These are phyloP conservation scores for Gorilla gorilla DNA, from an alignment of 2,113 vertebrate genomes.

Conservation along the genomic window DNA sequence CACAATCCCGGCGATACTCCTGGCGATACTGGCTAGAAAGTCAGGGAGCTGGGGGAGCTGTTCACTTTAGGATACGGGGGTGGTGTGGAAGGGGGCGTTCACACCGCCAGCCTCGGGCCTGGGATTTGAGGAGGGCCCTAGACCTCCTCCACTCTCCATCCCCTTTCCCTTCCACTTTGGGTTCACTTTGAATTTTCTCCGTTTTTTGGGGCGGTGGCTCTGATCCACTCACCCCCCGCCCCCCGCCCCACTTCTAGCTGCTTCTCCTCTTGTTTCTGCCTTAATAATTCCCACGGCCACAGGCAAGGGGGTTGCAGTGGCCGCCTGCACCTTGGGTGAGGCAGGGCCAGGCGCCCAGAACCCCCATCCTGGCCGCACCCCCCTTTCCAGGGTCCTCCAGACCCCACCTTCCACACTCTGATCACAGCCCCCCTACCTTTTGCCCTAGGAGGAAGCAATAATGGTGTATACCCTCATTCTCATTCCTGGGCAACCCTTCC, in stretches of 20 bases:
- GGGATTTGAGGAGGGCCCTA: not conserved
- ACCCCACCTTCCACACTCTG: not conserved
- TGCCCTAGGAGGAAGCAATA: conserved; percentile 77
- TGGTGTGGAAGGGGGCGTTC: not conserved
- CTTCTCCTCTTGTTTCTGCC: conserved; percentile 78
- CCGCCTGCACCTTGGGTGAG: not conserved
- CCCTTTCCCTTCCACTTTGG: not conserved
- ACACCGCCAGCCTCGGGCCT: not conserved
- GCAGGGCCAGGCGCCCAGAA: not conserved
- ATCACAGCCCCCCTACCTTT: not conserved
- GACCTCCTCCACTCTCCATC: not conserved
- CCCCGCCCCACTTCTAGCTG: conserved; percentile 31
- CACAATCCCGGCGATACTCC: not conserved
- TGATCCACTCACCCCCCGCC: not conserved
- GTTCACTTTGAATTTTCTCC: conserved; percentile 49
- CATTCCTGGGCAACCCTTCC: not conserved
- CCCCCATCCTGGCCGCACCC: not conserved
- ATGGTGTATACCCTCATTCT: conserved; percentile 34
- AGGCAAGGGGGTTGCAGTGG: conserved; percentile 32
- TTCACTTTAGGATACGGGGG: not conserved
- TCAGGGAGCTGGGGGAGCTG: not conserved
- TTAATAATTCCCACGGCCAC: conserved; percentile 57
- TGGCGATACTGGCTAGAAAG: conserved; percentile 27
- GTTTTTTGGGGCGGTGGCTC: not conserved
- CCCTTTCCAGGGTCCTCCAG: not conserved